These are phyloP conservation scores for Diadegma fenestrale DNA, from an alignment of 2,888 invertebrate species.

Conservation along the genomic window DNA sequence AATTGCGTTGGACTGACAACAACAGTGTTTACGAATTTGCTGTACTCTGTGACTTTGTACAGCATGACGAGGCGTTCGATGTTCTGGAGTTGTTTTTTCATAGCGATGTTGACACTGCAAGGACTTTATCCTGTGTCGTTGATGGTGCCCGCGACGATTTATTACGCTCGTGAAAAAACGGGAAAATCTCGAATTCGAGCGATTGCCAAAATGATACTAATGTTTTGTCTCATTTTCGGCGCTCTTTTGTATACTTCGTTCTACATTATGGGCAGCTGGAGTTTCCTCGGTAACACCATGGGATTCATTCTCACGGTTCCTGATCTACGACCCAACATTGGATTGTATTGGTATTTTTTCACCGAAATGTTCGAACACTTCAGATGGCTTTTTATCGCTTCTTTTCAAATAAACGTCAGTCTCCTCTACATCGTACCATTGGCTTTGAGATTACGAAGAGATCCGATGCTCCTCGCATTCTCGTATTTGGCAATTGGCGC, in stretches of 20 bases:
- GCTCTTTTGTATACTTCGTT: constrained; percentile 88
- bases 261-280: constrained; percentile 88
- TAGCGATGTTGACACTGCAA: constrained; percentile 93
- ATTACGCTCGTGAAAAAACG: constrained; percentile 87
- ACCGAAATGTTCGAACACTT: constrained; percentile 99
- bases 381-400: constrained; percentile 96
- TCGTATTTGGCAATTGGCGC: constrained; percentile 93
- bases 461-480: constrained; percentile 92
- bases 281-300: constrained; percentile 82
- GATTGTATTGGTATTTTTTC: constrained; percentile 99
- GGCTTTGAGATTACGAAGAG: constrained; percentile 91
- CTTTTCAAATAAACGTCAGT: constrained; percentile 98
- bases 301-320: constrained; percentile 93
- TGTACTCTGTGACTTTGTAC: constrained; percentile 90
- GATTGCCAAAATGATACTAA: constrained; percentile 85
- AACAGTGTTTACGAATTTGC: constrained; percentile 95
- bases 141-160: constrained; percentile 92
- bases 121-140: constrained; percentile 93
- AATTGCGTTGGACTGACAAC: constrained; percentile 96
- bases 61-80: constrained; percentile 89
- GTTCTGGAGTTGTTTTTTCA: constrained; percentile 88
- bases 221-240: constrained; percentile 86
- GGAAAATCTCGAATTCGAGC: constrained; percentile 86
- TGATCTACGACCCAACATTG: constrained; percentile 98
- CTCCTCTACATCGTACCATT: constrained; percentile 96